Conservation (phyloP, 2,797 vertebrate species). For the Hyperoplus immaculatus region DNA sequence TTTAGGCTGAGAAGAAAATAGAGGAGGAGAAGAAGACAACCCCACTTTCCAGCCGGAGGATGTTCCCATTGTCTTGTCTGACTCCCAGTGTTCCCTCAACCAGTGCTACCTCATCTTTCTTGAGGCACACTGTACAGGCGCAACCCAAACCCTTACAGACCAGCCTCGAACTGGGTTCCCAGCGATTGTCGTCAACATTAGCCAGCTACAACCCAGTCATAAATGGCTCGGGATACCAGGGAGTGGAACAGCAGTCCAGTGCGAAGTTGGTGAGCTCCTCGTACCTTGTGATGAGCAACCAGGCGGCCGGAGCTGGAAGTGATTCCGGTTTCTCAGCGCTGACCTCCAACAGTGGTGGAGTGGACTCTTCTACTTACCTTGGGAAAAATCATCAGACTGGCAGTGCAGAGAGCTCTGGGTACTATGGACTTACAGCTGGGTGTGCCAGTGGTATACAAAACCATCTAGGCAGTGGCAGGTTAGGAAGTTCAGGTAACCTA, state of each 20-base stretch:
- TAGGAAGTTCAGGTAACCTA: slow-evolving; percentile 78
- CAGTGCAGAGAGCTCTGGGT: slow-evolving; percentile 79
- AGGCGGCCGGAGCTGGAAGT: slow-evolving; percentile 64
- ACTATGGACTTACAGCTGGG: slow-evolving; percentile 75
- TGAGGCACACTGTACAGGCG: slow-evolving; percentile 86
- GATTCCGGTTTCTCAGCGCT: slow-evolving; percentile 73
- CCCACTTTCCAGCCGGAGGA: slow-evolving; percentile 85
- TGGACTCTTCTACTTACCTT: slow-evolving; percentile 78
- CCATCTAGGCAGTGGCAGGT: slow-evolving; percentile 72
- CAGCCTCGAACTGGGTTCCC: slow-evolving; percentile 76
- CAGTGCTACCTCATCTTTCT: slow-evolving; percentile 85
- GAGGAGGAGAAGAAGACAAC: slow-evolving; percentile 88
- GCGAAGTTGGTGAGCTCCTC: slow-evolving; percentile 69
- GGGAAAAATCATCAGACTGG: slow-evolving; percentile 81
- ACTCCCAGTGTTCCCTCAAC: slow-evolving; percentile 80
- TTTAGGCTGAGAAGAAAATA: slow-evolving; percentile 86
- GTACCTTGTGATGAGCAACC: slow-evolving; percentile 82
- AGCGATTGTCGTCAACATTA: slow-evolving; percentile 77
- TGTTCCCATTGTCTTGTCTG: slow-evolving; percentile 88
- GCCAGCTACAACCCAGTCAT: slow-evolving; percentile 79
- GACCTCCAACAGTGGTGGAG: slow-evolving; percentile 74
- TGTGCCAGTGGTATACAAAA: slow-evolving; percentile 71
- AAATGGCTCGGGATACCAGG: slow-evolving; percentile 85
- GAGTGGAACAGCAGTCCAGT: slow-evolving; percentile 76
- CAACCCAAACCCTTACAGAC: slow-evolving; percentile 77